Percentiles rank a stretch among this genome's conserved stretches.
These are phyloP conservation scores for Drosophila lini DNA, from an alignment of 1,140 invertebrate genomes.

Conservation along the genomic window DNA sequence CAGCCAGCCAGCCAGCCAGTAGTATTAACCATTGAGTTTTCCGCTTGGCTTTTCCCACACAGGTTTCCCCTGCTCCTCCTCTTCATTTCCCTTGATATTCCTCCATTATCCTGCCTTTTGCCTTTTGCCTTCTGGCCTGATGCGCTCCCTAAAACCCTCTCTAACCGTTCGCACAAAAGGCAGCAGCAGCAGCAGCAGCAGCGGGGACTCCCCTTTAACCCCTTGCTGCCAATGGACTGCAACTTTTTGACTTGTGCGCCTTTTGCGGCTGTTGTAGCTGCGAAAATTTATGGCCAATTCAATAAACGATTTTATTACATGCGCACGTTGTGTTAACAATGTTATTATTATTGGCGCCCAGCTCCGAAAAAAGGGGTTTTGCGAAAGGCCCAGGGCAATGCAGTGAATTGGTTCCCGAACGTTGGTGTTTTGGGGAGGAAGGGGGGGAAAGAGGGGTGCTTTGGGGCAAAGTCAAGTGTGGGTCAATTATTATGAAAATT, in stretches of 20 bases:
- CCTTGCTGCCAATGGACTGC: conserved; percentile 42
- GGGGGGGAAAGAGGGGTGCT: not conserved
- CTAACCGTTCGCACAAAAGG: conserved; percentile 60
- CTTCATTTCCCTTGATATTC: not conserved
- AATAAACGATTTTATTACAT: conserved; percentile 84
- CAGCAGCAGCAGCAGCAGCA: conserved; percentile 19
- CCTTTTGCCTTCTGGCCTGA: conserved; percentile 17
- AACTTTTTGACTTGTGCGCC: conserved; percentile 76
- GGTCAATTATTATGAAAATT: conserved; percentile 79
- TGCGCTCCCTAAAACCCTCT: conserved; percentile 28
- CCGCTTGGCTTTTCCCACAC: conserved; percentile 3
- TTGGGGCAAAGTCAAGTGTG: not conserved
- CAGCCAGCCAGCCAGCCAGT: not conserved
- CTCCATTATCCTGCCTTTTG: conserved; percentile 17
- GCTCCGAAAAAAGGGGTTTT: conserved; percentile 56
- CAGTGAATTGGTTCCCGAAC: conserved; percentile 43
- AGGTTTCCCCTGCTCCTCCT: not conserved
- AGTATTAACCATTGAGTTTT: conserved; percentile 14
- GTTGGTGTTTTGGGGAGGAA: not conserved
- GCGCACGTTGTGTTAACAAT: conserved; percentile 80
- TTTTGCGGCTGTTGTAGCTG: conserved; percentile 70
- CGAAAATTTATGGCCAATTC: conserved; percentile 83
- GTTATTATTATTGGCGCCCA: conserved; percentile 80
- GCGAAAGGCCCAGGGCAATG: conserved; percentile 36
- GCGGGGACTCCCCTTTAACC: not conserved